Base-by-base conservation (phyloP, 2,888 invertebrate genomes). In the Lithophane socia region DNA sequence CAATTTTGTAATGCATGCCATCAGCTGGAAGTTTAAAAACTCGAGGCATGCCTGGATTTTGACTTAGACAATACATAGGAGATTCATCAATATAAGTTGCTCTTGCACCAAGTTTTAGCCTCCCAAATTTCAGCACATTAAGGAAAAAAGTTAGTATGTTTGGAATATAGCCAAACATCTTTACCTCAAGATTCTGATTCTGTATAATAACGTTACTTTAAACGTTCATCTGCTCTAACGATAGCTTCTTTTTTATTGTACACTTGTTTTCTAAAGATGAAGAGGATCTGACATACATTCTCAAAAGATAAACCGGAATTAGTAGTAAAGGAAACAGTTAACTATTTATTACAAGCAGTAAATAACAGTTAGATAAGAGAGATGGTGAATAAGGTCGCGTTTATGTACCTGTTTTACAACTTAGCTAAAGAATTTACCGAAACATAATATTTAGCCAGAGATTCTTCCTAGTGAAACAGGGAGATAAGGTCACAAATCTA, bases 331-430 rank as follows among this genome's bases (percentile, higher is more conserved):
- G 16, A 67, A 67, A 67, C 75, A 75, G 61, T 54, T 60, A 77
- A 12, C 3, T 16, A 61, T 66, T 44, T 47, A 73, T 24, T 64
- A 52, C n/a, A 37, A 24, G 7, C 29, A 21, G 37, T 67, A 18
- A 70, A 79, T 42, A 63, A 79, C 70, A 63, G 54, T 63, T 63
- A 47, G 0, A 42, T n/a, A 42, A n/a, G 18, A 79, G 9, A 78
- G n/a, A 10, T 47, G 18, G 29, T 44, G 4, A 29, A 65, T n/a
- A 77, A 29, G 5, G 8, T 64, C 16, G 9, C 9, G 5, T 16
- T n/a, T 18, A 8, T 56, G 12, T 70, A 8, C 12, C 21, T 9
- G 13, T 54, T 58, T 73, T 37, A 47, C 54, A 67, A 52, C 21
- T 10, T 52, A 52, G 12, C 29, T 21, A 29, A 37, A 37, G 37